phyloP scores from a whole-genome alignment of 2,113 vertebrate genomes.

The Stegostoma tigrinum region DNA sequence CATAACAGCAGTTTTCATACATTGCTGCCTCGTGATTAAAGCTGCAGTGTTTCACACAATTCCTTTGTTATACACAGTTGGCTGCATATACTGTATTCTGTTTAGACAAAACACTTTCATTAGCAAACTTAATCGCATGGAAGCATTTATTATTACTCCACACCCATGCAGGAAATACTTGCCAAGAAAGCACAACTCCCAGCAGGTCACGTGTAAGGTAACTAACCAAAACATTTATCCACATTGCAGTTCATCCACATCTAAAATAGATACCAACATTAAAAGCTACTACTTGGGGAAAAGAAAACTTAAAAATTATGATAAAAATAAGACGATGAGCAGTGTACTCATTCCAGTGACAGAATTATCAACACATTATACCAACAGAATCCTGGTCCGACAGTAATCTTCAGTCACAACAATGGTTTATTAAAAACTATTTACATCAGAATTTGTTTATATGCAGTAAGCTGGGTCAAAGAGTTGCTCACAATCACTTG shows the following conservation, averaged over 20 bases:
- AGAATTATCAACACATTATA: constrained; percentile 3
- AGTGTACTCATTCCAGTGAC: background rate
- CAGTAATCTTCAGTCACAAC: background rate
- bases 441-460: constrained; percentile 29
- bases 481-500: constrained; percentile 14
- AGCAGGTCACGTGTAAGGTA: background rate
- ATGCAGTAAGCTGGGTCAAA: constrained; percentile 17
- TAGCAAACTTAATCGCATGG: constrained; percentile 10
- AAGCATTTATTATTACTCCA: constrained; percentile 32
- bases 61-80: constrained; percentile 16
- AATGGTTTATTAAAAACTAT: constrained; percentile 26
- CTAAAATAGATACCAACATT: constrained; percentile 9
- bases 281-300: background rate
- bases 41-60: constrained; percentile 34
- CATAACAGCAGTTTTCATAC: constrained; percentile 24
- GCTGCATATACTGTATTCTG: constrained; percentile 3
- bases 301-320: background rate
- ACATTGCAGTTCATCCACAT: background rate
- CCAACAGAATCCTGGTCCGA: constrained; percentile 11
- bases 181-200: constrained; percentile 23
- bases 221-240: constrained; percentile 24
- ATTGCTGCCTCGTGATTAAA: constrained; percentile 31
- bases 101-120: constrained; percentile 17
- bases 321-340: background rate
- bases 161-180: constrained; percentile 34